Percentiles rank a stretch among this genome's conserved stretches.
phyloP scores from a whole-genome alignment of 2,888 invertebrate genomes.

The Gymnosoma rotundatum region DNA sequence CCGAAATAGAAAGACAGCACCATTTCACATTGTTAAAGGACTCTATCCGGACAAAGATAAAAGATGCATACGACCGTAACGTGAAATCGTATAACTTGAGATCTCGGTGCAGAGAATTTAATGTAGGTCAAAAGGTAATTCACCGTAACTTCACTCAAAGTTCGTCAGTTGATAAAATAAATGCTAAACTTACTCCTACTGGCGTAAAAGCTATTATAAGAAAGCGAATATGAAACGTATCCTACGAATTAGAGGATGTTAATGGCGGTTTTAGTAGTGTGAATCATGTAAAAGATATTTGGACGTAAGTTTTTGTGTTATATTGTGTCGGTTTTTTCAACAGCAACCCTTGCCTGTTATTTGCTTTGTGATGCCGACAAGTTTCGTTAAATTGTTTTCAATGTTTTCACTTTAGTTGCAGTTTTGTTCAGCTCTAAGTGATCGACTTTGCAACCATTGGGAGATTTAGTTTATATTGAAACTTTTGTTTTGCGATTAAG shows the following conservation, averaged over 20 bases:
- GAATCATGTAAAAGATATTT: too few relatives aligned
- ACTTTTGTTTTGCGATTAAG: too few relatives aligned
- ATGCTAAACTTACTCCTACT: background rate
- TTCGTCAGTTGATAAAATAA: background rate
- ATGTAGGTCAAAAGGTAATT: background rate
- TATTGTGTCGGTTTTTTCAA: too few relatives aligned
- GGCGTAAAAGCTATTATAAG: background rate
- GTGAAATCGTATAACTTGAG: background rate
- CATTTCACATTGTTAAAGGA: background rate
- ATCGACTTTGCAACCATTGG: too few relatives aligned
- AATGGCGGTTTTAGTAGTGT: too few relatives aligned
- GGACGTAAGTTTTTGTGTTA: too few relatives aligned
- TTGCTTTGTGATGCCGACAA: too few relatives aligned
- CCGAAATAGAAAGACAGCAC: background rate
- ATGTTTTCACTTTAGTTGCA: too few relatives aligned
- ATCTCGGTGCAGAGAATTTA: background rate
- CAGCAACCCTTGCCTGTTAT: too few relatives aligned
- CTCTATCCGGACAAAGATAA: background rate
- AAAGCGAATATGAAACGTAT: background rate
- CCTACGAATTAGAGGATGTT: background rate
- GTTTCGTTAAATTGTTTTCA: too few relatives aligned
- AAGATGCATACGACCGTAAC: background rate
- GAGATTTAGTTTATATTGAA: too few relatives aligned
- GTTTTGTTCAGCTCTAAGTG: too few relatives aligned
- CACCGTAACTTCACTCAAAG: constrained; percentile 5